Conservation (phyloP, 1,140 invertebrate genomes). For the Drosophila pseudoananassae region DNA sequence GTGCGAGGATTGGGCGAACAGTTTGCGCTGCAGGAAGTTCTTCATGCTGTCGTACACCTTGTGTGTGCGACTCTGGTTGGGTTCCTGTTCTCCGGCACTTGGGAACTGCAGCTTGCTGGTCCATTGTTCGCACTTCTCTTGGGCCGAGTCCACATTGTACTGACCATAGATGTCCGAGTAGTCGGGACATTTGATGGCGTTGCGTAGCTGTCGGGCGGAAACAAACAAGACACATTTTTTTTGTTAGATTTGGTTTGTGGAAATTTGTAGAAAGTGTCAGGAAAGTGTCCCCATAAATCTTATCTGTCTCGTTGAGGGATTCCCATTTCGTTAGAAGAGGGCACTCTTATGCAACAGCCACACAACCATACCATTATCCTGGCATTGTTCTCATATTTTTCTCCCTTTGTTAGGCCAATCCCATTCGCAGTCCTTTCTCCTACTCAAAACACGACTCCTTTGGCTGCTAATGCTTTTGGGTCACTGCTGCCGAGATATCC, state of each 20-base stretch:
- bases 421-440: constrained; percentile 6
- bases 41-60: constrained; percentile 82
- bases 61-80: constrained; percentile 66
- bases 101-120: constrained; percentile 64
- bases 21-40: constrained; percentile 76
- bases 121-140: constrained; percentile 70
- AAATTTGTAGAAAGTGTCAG: constrained; percentile 53
- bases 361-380: constrained; percentile 41
- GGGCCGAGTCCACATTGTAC: constrained; percentile 55
- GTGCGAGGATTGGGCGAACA: constrained; percentile 67
- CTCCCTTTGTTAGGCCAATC: constrained; percentile 30
- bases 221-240: constrained; percentile 28
- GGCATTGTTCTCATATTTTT: constrained; percentile 36
- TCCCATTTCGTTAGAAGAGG: constrained; percentile 44
- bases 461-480: constrained; percentile 68
- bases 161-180: constrained; percentile 73
- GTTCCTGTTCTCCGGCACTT: constrained; percentile 21
- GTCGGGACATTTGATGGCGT: constrained; percentile 66
- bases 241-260: constrained; percentile 58
- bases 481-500: constrained; percentile 64
- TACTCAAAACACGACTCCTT: constrained; percentile 18
- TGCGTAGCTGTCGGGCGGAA: constrained; percentile 55
- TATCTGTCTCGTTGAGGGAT: constrained; percentile 16
- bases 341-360: constrained; percentile 29
- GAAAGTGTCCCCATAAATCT: constrained; percentile 45